Evolutionary conservation across 2,888 invertebrate species (phyloP).

Genomic region (Lypha dubia): DNA sequence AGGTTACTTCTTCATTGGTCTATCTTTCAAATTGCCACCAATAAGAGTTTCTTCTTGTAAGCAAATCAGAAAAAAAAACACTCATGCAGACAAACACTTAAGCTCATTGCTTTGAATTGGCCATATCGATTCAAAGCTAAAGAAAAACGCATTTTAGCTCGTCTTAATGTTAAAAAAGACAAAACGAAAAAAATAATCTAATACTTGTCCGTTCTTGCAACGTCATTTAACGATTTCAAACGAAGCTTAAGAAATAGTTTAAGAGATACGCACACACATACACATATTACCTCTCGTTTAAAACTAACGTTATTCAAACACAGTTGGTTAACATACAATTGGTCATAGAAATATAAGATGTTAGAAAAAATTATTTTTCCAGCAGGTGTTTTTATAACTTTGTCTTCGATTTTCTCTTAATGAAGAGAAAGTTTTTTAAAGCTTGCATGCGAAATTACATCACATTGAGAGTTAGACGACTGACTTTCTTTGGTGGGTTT

Average conservation of each 20-base stretch:
- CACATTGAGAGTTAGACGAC: slow-evolving; percentile 29
- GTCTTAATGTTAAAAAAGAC: slow-evolving; percentile 36
- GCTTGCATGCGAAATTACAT: slow-evolving; percentile 34
- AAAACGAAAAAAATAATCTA: slow-evolving; percentile 38
- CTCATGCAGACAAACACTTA: background rate
- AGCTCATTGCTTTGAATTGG: slow-evolving; percentile 15
- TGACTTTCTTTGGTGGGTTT: slow-evolving; percentile 28
- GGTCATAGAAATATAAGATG: slow-evolving; percentile 18
- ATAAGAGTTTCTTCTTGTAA: slow-evolving; percentile 65
- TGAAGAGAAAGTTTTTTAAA: slow-evolving; percentile 51
- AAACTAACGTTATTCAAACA: slow-evolving; percentile 60
- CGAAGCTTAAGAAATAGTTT: slow-evolving; percentile 53
- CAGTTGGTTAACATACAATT: slow-evolving; percentile 33
- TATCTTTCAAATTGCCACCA: slow-evolving; percentile 66
- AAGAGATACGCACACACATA: background rate
- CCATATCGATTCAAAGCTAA: slow-evolving; percentile 44
- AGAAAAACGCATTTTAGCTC: slow-evolving; percentile 58
- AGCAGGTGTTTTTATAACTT: slow-evolving; percentile 58
- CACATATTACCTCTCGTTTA: background rate
- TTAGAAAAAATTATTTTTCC: slow-evolving; percentile 12
- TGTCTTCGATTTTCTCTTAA: slow-evolving; percentile 36
- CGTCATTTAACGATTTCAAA: slow-evolving; percentile 53
- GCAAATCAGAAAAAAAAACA: slow-evolving; percentile 26
- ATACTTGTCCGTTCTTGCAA: slow-evolving; percentile 47
- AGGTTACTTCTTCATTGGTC: slow-evolving; percentile 75